Evolutionary conservation across 2,888 invertebrate genomes (phyloP).

Genomic region (Portevinia maculata): DNA sequence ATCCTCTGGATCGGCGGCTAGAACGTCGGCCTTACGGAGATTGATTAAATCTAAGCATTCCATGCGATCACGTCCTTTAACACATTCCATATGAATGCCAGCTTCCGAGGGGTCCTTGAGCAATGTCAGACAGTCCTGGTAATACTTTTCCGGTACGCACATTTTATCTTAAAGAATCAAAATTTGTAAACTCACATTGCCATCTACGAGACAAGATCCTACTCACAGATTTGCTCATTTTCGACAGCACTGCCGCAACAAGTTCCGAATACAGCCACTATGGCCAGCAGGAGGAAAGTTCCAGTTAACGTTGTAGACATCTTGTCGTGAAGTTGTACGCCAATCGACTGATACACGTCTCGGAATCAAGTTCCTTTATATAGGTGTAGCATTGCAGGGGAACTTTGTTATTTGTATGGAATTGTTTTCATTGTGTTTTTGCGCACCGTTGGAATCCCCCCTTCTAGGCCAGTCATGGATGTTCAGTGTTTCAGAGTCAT

Average conservation of each 20-base stretch:
- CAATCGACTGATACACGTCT: conserved; percentile 67
- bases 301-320: conserved; percentile 59
- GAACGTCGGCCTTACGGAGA: conserved; percentile 90
- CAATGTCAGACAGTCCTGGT: conserved; percentile 86
- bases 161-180: conserved; percentile 85
- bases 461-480: conserved; percentile 11
- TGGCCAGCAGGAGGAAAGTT: conserved; percentile 46
- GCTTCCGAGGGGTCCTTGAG: conserved; percentile 82
- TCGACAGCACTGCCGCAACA: conserved; percentile 48
- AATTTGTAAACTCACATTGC: neutral
- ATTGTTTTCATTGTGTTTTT: conserved; percentile 26
- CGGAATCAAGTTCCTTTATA: conserved; percentile 71
- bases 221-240: conserved; percentile 69
- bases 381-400: conserved; percentile 49
- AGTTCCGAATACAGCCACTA: conserved; percentile 40
- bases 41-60: conserved; percentile 90
- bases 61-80: conserved; percentile 88
- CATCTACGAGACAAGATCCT: neutral
- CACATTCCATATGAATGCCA: conserved; percentile 86
- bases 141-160: conserved; percentile 88
- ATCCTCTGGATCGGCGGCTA: conserved; percentile 93
- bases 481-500: conserved; percentile 38
- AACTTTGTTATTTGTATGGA: conserved; percentile 46
- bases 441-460: neutral
- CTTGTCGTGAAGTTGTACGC: conserved; percentile 64